phyloP scores from a whole-genome alignment of 2,888 invertebrate species.

The Parelbella ahira region DNA sequence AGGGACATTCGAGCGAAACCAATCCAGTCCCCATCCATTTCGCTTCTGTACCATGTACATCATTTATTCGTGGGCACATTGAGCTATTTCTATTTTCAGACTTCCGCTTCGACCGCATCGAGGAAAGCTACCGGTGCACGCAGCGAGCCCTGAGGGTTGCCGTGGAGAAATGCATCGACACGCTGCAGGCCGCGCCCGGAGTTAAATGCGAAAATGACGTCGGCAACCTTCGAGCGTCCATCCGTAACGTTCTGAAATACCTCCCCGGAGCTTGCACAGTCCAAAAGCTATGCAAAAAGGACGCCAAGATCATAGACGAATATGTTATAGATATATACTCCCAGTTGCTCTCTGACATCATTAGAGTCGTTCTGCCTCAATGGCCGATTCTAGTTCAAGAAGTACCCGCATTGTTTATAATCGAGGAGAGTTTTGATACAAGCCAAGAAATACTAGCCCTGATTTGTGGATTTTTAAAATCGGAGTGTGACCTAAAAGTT shows the following conservation, averaged over 20 bases:
- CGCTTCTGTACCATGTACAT: conserved; percentile 27
- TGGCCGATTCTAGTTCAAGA: conserved; percentile 80
- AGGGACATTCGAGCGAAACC: no score
- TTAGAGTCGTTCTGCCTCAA: conserved; percentile 71
- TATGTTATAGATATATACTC: conserved; percentile 71
- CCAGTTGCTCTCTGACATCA: conserved; percentile 68
- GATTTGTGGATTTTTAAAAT: conserved; percentile 70
- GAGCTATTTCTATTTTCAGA: conserved; percentile 67
- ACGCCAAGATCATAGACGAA: conserved; percentile 44
- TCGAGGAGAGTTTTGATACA: conserved; percentile 75
- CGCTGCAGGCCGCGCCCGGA: conserved; percentile 42
- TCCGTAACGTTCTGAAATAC: conserved; percentile 34
- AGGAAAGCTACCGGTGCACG: background rate
- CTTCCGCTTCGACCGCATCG: no score
- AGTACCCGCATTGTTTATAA: conserved; percentile 65
- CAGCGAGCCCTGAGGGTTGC: conserved; percentile 34
- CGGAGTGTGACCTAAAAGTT: conserved; percentile 45
- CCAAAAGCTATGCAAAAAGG: conserved; percentile 82
- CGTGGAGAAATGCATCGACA: conserved; percentile 47
- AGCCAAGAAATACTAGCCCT: conserved; percentile 69
- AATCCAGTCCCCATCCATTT: no score
- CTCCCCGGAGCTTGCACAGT: conserved; percentile 83
- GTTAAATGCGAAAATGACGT: conserved; percentile 55
- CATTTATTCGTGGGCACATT: conserved; percentile 72
- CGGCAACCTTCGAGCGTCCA: conserved; percentile 35